Evolutionary conservation across 2,113 vertebrate species (phyloP), one percentile per base, ranked within the genome.

Genomic region (Pogonocichla stellata): DNA sequence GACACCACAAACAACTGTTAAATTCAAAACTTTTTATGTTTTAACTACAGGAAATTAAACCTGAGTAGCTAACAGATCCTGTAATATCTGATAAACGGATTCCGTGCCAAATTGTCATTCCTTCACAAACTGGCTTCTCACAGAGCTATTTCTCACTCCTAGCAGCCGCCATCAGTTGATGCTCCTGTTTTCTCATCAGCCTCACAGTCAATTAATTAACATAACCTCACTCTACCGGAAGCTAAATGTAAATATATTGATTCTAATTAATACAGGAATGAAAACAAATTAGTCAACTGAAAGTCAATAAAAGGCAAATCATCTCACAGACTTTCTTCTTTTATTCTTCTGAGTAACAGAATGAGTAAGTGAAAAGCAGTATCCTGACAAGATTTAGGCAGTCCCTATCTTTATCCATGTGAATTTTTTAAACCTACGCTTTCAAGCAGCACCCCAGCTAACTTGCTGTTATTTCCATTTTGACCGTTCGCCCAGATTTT

Each of bases 281-380:
- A 95, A 97, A 96, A 88, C 94, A 95, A 92, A 96, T 96, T 87
- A 89, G 53, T 45, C 36, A 81, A 67, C 61, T 72, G 15, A 51
- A 74, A 93, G 77, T 65, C 77, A 96, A 40, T 82, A 89, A 48
- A 80, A 62, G 25, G 53, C 69, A 86, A 80, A 91, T 31, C 4
- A 28, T 48, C 56, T 58, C n/a, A 26, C 18, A 74, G 69, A 25
- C 19, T 43, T 79, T 36, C 36, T 51, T 57, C n/a, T 42, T 71
- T 45, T 28, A 72, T 42, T 72, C 45, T 80, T 67, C 15, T 5
- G n/a, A 71, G 33, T 5, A 61, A 13, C 14, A 47, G 36, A 28
- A 47, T 4, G 61, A 85, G 5, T 45, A 61, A 29, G 28, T 3
- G 13, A 67, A 48, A 77, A 24, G 25, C 38, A 62, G 1, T 7